Conservation (phyloP, 2,113 vertebrate species). For the Heptranchias perlo region DNA sequence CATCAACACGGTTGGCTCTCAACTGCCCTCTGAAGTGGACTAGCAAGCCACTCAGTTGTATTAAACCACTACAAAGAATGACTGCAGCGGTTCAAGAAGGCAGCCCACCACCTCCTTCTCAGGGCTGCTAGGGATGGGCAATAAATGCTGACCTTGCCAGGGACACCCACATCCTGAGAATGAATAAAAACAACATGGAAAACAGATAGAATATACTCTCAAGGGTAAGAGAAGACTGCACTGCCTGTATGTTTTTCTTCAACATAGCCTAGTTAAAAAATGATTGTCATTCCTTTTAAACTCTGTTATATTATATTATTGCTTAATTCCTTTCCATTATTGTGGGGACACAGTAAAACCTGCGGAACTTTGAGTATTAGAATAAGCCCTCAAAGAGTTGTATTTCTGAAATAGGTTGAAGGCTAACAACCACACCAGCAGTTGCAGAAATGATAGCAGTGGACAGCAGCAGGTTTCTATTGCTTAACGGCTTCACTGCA, state of each 20-base stretch:
- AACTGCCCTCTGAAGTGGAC: not conserved
- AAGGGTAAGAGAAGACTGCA: not conserved
- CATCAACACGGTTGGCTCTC: not conserved
- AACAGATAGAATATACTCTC: not conserved
- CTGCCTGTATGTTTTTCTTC: slow-evolving; percentile 7
- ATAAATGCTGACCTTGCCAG: not conserved
- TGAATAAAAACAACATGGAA: not conserved
- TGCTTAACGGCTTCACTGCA: slow-evolving; percentile 23
- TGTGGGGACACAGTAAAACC: not conserved
- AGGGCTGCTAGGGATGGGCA: not conserved
- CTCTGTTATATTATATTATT: slow-evolving; percentile 25
- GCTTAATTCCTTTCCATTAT: not conserved
- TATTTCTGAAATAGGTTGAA: slow-evolving; percentile 12
- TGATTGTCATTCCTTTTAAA: slow-evolving; percentile 20
- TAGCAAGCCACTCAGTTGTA: not conserved
- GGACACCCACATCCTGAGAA: not conserved
- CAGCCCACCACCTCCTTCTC: not conserved
- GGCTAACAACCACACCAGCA: slow-evolving; percentile 32
- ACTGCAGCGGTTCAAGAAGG: not conserved
- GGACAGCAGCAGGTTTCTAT: slow-evolving; percentile 29
- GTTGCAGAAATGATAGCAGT: slow-evolving; percentile 35
- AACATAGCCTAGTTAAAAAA: slow-evolving; percentile 28
- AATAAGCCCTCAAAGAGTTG: slow-evolving; percentile 12
- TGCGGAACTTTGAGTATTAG: not conserved
- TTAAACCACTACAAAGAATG: not conserved